These are phyloP conservation scores for Aphaenogaster floridana DNA, from an alignment of 1,140 invertebrate genomes.

Conservation along the genomic window DNA sequence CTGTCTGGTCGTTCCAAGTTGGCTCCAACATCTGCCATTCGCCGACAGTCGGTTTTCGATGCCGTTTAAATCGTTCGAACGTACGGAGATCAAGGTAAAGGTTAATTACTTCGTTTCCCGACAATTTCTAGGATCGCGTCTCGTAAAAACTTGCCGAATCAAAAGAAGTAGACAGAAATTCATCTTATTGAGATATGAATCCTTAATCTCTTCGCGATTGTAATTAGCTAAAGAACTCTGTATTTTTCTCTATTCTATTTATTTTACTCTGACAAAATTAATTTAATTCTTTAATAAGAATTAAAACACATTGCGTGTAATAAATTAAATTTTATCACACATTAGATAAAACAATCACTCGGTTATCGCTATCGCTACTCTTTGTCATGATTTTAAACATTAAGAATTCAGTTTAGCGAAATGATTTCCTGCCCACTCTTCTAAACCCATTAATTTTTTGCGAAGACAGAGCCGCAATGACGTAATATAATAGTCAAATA, in stretches of 20 bases:
- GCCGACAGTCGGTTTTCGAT: constrained; percentile 44
- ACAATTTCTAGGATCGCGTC: neutral
- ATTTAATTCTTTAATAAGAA: neutral
- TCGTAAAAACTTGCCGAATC: neutral
- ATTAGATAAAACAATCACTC: neutral
- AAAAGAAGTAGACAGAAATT: neutral
- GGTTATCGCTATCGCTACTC: neutral
- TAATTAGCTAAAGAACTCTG: neutral
- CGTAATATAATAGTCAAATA: neutral
- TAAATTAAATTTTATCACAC: neutral
- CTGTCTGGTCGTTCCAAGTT: constrained; percentile 45
- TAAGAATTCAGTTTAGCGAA: neutral
- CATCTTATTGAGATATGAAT: neutral
- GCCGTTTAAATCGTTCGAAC: constrained; percentile 47
- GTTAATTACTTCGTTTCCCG: constrained; percentile 52
- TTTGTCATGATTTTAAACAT: neutral
- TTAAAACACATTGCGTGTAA: neutral
- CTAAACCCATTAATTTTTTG: neutral
- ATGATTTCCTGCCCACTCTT: neutral
- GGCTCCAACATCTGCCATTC: constrained; percentile 47
- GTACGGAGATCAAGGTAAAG: constrained; percentile 62
- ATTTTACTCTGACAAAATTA: neutral
- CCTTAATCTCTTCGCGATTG: neutral
- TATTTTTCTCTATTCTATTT: neutral
- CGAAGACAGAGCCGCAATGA: neutral